Conservation (phyloP, 2,113 vertebrate genomes). For the Sphyrna mokarran region DNA sequence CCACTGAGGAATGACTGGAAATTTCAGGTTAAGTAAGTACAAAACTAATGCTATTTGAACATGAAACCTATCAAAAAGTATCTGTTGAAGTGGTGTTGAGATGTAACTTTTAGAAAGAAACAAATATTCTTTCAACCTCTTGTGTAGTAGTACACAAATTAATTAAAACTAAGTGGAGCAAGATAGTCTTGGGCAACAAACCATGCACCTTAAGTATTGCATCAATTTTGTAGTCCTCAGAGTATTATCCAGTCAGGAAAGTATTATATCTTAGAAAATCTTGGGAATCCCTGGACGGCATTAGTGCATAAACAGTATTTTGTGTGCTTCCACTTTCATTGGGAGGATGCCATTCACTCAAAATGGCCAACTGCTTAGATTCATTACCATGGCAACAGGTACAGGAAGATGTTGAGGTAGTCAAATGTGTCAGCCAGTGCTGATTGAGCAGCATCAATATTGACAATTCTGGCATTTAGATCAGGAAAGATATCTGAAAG, state of each 20-base stretch:
- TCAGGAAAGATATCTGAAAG: neutral
- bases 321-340: neutral
- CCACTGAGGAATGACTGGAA: neutral
- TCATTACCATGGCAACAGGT: neutral
- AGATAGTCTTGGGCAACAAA: neutral
- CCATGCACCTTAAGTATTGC: neutral
- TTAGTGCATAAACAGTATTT: neutral
- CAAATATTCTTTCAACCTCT: neutral
- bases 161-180: neutral
- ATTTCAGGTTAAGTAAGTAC: neutral
- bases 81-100: neutral
- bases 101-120: neutral
- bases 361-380: neutral
- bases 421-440: neutral
- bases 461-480: neutral
- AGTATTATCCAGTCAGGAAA: neutral
- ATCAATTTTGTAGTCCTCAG: neutral
- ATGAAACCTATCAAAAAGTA: neutral
- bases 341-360: neutral
- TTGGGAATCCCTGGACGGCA: neutral
- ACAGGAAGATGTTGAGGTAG: conserved; percentile 5
- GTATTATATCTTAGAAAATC: neutral
- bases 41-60: neutral
- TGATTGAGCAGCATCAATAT: neutral
- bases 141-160: neutral